phyloP scores from a whole-genome alignment of 1,140 invertebrate species.

The Archivesica marissinica region DNA sequence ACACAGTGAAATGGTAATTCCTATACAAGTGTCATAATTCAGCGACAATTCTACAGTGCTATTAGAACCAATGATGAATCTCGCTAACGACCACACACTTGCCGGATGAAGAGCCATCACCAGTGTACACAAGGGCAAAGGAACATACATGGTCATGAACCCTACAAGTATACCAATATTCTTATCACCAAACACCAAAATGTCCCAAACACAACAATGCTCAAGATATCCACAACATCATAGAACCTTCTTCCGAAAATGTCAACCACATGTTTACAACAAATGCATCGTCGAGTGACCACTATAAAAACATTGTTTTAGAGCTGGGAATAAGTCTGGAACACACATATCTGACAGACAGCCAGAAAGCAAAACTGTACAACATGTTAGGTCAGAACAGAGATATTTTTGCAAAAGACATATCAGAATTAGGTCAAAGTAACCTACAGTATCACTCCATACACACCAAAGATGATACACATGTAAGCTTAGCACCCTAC shows the following conservation, averaged over 20 bases:
- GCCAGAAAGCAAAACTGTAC: constrained; percentile 35
- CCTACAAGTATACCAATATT: constrained; percentile 22
- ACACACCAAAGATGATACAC: constrained; percentile 39
- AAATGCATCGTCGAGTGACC: background rate
- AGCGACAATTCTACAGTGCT: background rate
- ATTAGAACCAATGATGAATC: background rate
- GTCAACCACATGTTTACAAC: background rate
- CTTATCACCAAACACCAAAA: background rate
- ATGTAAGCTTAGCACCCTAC: constrained; percentile 49
- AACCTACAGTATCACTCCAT: constrained; percentile 42
- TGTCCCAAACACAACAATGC: background rate
- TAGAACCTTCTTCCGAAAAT: background rate
- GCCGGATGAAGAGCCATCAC: background rate
- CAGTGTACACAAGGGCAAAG: background rate
- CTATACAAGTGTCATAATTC: background rate
- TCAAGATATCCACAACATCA: background rate
- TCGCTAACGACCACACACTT: background rate
- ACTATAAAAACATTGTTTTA: constrained; percentile 12
- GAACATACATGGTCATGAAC: constrained; percentile 4
- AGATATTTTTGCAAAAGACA: constrained; percentile 59
- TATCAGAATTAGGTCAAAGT: constrained; percentile 59
- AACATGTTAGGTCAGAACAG: constrained; percentile 37
- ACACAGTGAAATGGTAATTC: constrained; percentile 8
- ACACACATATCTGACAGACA: background rate
- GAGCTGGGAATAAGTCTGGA: constrained; percentile 26